Conservation (phyloP, 2,888 invertebrate species). For the Gymnosoma rotundatum region DNA sequence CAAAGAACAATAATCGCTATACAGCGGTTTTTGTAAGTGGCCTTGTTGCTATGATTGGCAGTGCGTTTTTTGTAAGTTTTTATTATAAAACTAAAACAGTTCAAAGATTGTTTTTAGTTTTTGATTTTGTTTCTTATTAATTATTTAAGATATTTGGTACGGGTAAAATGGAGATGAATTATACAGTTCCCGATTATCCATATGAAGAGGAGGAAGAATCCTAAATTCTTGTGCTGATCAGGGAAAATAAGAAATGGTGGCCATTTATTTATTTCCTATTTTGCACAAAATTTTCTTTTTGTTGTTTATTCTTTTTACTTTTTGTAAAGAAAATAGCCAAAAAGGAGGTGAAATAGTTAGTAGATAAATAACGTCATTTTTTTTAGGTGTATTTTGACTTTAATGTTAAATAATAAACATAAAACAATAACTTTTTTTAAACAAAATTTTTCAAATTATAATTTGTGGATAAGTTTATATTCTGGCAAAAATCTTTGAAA, state of each 20-base stretch:
- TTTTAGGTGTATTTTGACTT: background rate
- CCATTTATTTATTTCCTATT: background rate
- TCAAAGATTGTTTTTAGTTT: background rate
- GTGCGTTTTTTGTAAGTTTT: conserved; percentile 44
- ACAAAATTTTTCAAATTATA: too few species aligned
- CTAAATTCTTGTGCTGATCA: background rate
- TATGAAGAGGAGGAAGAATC: conserved; percentile 46
- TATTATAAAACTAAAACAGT: background rate
- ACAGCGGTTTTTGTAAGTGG: conserved; percentile 51
- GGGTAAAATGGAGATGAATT: conserved; percentile 50
- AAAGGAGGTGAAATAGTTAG: background rate
- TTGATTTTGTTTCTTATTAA: background rate
- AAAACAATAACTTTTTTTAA: too few species aligned
- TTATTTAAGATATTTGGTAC: conserved; percentile 42
- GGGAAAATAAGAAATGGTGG: background rate
- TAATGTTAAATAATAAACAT: too few species aligned
- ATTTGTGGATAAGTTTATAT: too few species aligned
- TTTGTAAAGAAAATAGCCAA: background rate
- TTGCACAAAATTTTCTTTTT: too few species aligned
- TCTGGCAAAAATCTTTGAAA: too few species aligned
- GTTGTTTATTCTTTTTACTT: background rate
- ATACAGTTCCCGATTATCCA: conserved; percentile 59
- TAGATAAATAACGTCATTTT: background rate
- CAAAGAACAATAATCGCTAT: conserved; percentile 34
- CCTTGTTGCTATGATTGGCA: conserved; percentile 29